Evolutionary conservation across 2,888 invertebrate species (phyloP).

Genomic region (Adelognathus sp.): DNA sequence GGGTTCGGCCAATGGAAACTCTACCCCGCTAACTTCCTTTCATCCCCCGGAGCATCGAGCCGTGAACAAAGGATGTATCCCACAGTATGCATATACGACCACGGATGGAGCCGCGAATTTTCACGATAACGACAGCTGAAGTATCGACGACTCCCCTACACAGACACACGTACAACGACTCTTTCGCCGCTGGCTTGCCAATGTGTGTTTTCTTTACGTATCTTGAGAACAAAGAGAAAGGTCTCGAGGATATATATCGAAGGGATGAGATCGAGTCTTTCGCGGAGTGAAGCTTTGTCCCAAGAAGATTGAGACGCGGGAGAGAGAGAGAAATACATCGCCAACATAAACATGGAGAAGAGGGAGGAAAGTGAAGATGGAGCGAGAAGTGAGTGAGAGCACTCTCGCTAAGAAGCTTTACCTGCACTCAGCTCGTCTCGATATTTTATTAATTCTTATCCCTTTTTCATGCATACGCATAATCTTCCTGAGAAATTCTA

Average conservation of each 20-base stretch:
- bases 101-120: background rate
- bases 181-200: background rate
- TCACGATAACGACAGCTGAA: conserved; percentile 7
- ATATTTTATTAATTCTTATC: conserved; percentile 75
- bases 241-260: background rate
- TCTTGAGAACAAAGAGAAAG: conserved; percentile 31
- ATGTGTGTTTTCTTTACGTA: conserved; percentile 20
- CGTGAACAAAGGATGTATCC: background rate
- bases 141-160: background rate
- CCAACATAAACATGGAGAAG: conserved; percentile 32
- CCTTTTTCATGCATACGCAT: conserved; percentile 49
- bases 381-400: conserved; percentile 54
- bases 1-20: background rate
- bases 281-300: background rate
- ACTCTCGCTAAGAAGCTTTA: conserved; percentile 72
- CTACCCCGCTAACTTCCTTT: background rate
- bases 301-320: conserved; percentile 38
- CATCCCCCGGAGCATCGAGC: background rate
- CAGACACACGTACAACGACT: background rate
- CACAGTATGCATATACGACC: background rate
- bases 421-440: conserved; percentile 71
- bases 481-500: conserved; percentile 57
- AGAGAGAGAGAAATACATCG: conserved; percentile 9
- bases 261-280: conserved; percentile 1
- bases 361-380: conserved; percentile 16